Percentiles rank a stretch among this genome's conserved stretches.
These are phyloP conservation scores for Agapornis roseicollis DNA, from an alignment of 2,113 vertebrate genomes.

Conservation along the genomic window DNA sequence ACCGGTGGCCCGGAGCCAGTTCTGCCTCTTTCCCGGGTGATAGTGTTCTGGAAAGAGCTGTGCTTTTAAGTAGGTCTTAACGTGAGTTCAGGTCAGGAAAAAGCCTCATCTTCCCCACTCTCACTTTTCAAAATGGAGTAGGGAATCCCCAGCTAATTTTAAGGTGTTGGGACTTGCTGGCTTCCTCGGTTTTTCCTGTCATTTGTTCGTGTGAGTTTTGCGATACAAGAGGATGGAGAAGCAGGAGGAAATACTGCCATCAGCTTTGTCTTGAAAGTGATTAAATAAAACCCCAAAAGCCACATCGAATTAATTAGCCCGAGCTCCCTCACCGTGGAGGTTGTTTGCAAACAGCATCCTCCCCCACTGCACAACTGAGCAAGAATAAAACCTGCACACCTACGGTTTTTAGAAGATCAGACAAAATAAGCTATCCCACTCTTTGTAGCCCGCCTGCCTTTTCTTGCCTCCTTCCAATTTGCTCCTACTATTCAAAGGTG, in stretches of 20 bases:
- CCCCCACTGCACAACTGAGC: slow-evolving; percentile 15
- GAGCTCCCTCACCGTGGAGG: neutral
- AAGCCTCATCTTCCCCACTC: neutral
- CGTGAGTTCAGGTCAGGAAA: slow-evolving; percentile 12
- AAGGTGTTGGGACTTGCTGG: neutral
- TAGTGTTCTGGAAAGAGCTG: slow-evolving; percentile 15
- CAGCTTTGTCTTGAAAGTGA: slow-evolving; percentile 62
- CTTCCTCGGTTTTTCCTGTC: neutral
- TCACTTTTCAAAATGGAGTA: slow-evolving; percentile 20
- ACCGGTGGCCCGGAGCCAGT: slow-evolving; percentile 52
- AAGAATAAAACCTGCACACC: slow-evolving; percentile 52
- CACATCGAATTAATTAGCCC: neutral
- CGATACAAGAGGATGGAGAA: neutral
- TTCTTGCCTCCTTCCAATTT: neutral
- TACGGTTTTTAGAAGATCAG: slow-evolving; percentile 37
- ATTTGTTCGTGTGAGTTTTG: slow-evolving; percentile 13
- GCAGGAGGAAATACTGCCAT: neutral
- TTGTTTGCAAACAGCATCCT: slow-evolving; percentile 69
- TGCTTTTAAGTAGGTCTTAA: slow-evolving; percentile 14
- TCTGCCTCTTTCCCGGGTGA: neutral
- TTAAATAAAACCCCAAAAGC: neutral
- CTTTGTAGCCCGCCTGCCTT: neutral
- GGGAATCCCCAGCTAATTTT: slow-evolving; percentile 61
- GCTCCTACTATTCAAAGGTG: neutral
- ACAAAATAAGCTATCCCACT: slow-evolving; percentile 36